Evolutionary conservation across 2,888 invertebrate genomes (phyloP).

Genomic region (Dasysyrphus tricinctus): DNA sequence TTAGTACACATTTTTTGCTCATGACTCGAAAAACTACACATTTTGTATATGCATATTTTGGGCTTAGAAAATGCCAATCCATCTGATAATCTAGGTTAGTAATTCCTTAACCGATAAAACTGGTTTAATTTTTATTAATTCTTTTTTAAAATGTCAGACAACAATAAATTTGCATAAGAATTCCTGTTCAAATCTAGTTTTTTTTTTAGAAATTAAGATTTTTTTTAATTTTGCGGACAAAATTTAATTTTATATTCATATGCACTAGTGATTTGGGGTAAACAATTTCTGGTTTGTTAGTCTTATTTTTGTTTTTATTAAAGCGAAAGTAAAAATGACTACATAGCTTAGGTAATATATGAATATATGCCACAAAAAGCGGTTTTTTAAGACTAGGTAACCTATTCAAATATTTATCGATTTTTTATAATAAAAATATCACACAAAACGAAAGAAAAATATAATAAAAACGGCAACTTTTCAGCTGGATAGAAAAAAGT

Average conservation of each 20-base stretch:
- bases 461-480: neutral
- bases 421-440: neutral
- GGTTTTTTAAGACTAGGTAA: neutral
- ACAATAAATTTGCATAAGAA: no score
- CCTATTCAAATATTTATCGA: neutral
- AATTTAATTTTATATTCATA: neutral
- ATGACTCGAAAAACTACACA: no score
- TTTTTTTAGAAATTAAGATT: no score
- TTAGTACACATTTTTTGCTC: no score
- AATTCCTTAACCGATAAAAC: neutral
- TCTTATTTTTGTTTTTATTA: neutral
- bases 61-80: no score
- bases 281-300: neutral
- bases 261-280: neutral
- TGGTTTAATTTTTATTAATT: neutral
- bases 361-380: neutral
- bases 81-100: no score
- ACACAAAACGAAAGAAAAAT: neutral
- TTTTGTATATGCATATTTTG: no score
- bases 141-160: neutral
- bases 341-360: neutral
- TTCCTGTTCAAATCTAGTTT: no score
- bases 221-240: no score
- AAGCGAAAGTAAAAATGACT: neutral
- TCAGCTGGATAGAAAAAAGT: slow-evolving; percentile 14